Conservation (phyloP, 2,113 vertebrate species). For the Smithornis capensis region DNA sequence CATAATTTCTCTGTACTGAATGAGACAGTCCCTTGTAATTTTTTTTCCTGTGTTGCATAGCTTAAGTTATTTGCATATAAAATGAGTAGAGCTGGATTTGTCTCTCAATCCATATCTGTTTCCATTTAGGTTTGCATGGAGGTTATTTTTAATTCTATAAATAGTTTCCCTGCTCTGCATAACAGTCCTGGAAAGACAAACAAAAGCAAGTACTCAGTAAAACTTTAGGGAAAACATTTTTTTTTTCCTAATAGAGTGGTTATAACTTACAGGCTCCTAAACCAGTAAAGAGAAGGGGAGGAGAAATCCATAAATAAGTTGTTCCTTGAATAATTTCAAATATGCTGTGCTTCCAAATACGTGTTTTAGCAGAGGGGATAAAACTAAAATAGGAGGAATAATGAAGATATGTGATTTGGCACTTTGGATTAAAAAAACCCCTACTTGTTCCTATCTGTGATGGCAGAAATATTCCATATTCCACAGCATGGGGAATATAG, state of each 20-base stretch:
- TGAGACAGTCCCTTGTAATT: background rate
- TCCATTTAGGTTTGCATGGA: slow-evolving; percentile 55
- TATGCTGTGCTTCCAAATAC: background rate
- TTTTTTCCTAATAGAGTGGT: background rate
- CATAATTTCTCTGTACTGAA: background rate
- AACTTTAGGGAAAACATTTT: background rate
- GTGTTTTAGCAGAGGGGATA: background rate
- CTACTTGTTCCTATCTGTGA: background rate
- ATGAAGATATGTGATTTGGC: background rate
- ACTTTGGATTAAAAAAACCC: background rate
- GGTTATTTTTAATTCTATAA: slow-evolving; percentile 37
- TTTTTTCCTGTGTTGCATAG: background rate
- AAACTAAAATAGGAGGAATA: background rate
- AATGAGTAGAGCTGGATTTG: slow-evolving; percentile 42
- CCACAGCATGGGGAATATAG: background rate
- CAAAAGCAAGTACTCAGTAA: slow-evolving; percentile 1
- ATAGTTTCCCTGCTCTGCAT: slow-evolving; percentile 31
- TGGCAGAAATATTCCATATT: background rate
- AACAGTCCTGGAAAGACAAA: slow-evolving; percentile 60
- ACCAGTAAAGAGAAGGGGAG: background rate
- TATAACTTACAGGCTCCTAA: background rate
- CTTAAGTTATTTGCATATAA: slow-evolving; percentile 61
- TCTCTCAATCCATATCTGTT: slow-evolving; percentile 29
- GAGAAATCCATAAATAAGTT: background rate
- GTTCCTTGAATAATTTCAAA: background rate